A percentile compares a stretch with the other conserved stretches of the same genome.
Evolutionary conservation across 2,888 invertebrate species (phyloP).

Genomic region (Ptychoptera albimana): DNA sequence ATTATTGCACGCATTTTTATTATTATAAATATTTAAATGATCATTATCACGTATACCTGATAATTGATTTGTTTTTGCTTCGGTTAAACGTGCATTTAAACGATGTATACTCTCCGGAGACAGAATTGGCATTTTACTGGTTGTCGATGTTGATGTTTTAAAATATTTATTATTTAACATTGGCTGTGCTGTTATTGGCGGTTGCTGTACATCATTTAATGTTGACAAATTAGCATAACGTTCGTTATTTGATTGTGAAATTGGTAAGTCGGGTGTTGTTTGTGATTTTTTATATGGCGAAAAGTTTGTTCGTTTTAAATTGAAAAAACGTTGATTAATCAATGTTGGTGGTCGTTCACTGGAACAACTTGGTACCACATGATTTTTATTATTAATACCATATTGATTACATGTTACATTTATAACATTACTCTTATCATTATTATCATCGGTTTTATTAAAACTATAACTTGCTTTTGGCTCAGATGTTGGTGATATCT

Average conservation of each 20-base stretch:
- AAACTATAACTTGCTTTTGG: constrained; percentile 11
- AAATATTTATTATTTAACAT: constrained; percentile 2
- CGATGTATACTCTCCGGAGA: constrained; percentile 28
- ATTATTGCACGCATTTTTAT: background rate
- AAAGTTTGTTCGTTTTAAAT: constrained; percentile 10
- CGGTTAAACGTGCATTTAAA: constrained; percentile 20
- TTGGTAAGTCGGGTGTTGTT: background rate
- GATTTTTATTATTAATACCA: too few relatives aligned
- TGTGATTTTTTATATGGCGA: constrained; percentile 3
- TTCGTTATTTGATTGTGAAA: background rate
- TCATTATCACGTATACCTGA: background rate
- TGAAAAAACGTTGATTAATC: constrained; percentile 11
- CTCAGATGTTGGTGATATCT: constrained; percentile 13
- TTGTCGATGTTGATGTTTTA: constrained; percentile 11
- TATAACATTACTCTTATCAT: background rate
- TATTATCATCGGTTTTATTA: background rate
- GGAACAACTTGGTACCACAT: background rate
- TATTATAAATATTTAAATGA: background rate
- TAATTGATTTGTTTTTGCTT: constrained; percentile 6
- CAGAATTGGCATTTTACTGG: constrained; percentile 22
- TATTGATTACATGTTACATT: background rate
- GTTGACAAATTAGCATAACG: background rate
- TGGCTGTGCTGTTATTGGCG: background rate
- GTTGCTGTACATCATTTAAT: background rate
- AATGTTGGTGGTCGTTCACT: background rate